Evolutionary conservation across 1,140 invertebrate species (phyloP).

Genomic region (Idris sp.): DNA sequence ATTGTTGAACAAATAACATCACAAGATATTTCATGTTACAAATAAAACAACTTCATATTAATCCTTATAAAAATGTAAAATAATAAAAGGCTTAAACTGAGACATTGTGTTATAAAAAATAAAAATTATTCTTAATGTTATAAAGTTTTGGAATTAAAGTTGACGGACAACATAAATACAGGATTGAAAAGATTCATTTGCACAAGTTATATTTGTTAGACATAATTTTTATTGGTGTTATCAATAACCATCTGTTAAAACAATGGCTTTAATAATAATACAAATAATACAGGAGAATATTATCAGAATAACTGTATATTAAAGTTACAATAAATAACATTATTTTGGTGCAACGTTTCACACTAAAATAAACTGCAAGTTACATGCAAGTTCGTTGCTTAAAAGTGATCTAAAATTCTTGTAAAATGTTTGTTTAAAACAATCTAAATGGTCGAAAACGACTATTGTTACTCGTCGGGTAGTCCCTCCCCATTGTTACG

Average conservation of each 20-base stretch:
- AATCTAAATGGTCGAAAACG: constrained; percentile 59
- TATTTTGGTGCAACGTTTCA: constrained; percentile 43
- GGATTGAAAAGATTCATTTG: background rate
- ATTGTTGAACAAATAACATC: too few relatives aligned
- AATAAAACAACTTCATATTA: too few relatives aligned
- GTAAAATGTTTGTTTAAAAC: constrained; percentile 37
- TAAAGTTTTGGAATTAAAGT: background rate
- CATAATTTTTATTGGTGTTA: constrained; percentile 29
- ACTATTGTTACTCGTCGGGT: constrained; percentile 37
- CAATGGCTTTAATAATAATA: constrained; percentile 28
- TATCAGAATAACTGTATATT: constrained; percentile 20
- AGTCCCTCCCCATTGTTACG: constrained; percentile 46
- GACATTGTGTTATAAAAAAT: too few relatives aligned
- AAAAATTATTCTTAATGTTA: too few relatives aligned
- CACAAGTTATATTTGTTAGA: constrained; percentile 23
- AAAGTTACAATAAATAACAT: constrained; percentile 43
- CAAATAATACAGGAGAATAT: constrained; percentile 18
- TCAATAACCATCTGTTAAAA: constrained; percentile 34
- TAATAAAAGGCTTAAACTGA: too few relatives aligned
- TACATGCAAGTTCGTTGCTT: constrained; percentile 22
- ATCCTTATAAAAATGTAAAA: too few relatives aligned
- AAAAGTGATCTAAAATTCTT: constrained; percentile 41
- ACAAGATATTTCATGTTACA: too few relatives aligned
- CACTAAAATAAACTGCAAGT: constrained; percentile 33
- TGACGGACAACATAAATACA: too few relatives aligned